Conservation (phyloP, 2,888 invertebrate genomes). For the Lysandra bellargus region DNA sequence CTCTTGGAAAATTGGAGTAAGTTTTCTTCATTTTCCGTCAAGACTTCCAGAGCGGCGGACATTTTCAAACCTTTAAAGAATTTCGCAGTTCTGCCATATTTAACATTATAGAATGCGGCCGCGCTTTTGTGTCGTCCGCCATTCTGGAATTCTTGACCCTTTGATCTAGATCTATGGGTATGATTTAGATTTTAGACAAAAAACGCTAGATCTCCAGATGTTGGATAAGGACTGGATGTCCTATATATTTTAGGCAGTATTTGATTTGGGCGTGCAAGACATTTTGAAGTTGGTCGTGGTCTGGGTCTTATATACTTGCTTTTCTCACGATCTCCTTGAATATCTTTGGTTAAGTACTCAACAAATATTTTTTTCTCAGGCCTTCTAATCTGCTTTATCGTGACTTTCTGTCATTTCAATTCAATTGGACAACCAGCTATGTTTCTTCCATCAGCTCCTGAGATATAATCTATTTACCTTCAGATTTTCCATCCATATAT, state of each 20-base stretch:
- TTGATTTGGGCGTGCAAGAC: no score
- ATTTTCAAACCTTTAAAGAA: conserved; percentile 74
- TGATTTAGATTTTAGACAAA: not conserved
- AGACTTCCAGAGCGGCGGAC: conserved; percentile 38
- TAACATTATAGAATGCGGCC: conserved; percentile 70
- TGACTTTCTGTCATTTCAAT: no score
- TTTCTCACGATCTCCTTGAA: no score
- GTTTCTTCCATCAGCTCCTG: not conserved
- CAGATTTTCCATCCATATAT: not conserved
- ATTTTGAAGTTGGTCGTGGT: no score
- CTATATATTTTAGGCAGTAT: no score
- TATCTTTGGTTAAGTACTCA: no score
- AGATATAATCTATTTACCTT: not conserved
- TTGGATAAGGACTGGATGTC: no score
- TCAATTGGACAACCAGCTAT: not conserved
- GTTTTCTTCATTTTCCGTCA: not conserved
- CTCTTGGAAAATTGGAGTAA: not conserved
- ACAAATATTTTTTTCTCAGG: no score
- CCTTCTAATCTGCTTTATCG: no score
- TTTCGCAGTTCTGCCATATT: conserved; percentile 75
- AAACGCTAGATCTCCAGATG: not conserved
- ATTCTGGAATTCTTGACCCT: conserved; percentile 1
- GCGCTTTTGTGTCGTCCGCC: conserved; percentile 73
- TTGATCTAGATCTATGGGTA: not conserved
- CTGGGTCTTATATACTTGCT: no score